Conservation (phyloP, 2,113 vertebrate species). For the Pedionomus torquatus region DNA sequence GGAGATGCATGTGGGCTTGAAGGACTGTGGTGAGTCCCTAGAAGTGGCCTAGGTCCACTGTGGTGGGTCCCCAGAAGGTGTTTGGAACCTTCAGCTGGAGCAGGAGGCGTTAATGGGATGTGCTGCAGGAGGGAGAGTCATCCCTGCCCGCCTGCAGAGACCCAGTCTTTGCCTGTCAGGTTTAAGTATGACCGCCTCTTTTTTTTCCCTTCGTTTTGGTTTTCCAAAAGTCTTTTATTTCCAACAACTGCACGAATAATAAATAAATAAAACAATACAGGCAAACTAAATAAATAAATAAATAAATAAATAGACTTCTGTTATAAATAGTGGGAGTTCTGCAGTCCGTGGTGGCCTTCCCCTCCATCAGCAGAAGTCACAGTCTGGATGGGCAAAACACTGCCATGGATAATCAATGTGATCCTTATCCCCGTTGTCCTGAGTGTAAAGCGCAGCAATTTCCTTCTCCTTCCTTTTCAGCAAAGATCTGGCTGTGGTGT, state of each 20-base stretch:
- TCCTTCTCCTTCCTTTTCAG: background rate
- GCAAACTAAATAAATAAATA: background rate
- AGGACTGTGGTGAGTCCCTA: background rate
- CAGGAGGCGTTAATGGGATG: rapidly evolving
- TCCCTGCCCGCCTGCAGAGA: background rate
- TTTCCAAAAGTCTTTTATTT: background rate
- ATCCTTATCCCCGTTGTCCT: rapidly evolving
- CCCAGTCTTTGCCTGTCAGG: background rate
- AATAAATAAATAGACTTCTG: background rate
- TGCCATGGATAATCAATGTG: rapidly evolving
- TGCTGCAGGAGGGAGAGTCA: background rate
- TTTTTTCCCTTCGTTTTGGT: background rate
- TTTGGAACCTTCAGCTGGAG: rapidly evolving
- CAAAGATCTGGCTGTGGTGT: rapidly evolving
- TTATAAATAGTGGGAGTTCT: background rate
- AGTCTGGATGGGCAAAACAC: rapidly evolving
- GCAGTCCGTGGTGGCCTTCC: background rate
- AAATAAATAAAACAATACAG: too few species aligned
- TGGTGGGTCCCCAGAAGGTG: background rate
- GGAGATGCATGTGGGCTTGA: background rate
- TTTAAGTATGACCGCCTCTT: background rate
- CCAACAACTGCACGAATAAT: background rate
- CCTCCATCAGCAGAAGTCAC: rapidly evolving
- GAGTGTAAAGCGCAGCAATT: rapidly evolving
- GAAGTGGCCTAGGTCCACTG: too few species aligned